Evolutionary conservation across 2,797 vertebrate species (phyloP).

Genomic region (Poliocrania exsul): DNA sequence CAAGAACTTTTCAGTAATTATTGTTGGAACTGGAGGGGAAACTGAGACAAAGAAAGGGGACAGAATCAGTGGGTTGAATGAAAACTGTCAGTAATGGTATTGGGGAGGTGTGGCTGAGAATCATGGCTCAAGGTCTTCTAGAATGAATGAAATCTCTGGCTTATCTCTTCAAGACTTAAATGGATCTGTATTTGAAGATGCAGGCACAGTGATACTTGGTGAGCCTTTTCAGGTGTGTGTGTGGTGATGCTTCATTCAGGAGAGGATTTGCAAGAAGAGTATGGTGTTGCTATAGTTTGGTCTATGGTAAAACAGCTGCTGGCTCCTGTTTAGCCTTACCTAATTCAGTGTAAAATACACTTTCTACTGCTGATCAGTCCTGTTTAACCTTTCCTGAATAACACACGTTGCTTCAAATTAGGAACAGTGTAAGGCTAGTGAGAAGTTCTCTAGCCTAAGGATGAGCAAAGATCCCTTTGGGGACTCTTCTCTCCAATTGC

Average conservation of each 20-base stretch:
- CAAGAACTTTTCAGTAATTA: not conserved
- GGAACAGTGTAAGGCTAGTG: not conserved
- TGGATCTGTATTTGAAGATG: not conserved
- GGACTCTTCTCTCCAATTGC: constrained; percentile 16
- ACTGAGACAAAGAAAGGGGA: not conserved
- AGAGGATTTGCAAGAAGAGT: not conserved
- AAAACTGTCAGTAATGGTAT: not conserved
- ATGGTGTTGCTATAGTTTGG: accelerated
- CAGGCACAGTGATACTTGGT: too few species aligned
- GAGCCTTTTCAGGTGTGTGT: not conserved
- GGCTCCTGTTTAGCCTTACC: not conserved
- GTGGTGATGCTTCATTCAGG: not conserved
- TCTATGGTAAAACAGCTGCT: not conserved
- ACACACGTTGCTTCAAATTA: not conserved
- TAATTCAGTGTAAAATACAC: constrained; percentile 15
- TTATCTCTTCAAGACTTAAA: not conserved
- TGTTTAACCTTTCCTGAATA: constrained; percentile 23
- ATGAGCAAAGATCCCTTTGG: not conserved
- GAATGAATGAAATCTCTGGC: not conserved
- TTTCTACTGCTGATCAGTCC: constrained; percentile 10
- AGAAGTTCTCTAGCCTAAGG: not conserved
- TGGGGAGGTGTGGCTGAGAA: not conserved
- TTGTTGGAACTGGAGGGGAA: not conserved
- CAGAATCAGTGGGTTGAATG: not conserved
- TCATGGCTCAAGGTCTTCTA: not conserved